Conservation (phyloP, 2,888 invertebrate species). For the Ochlodes sylvanus region DNA sequence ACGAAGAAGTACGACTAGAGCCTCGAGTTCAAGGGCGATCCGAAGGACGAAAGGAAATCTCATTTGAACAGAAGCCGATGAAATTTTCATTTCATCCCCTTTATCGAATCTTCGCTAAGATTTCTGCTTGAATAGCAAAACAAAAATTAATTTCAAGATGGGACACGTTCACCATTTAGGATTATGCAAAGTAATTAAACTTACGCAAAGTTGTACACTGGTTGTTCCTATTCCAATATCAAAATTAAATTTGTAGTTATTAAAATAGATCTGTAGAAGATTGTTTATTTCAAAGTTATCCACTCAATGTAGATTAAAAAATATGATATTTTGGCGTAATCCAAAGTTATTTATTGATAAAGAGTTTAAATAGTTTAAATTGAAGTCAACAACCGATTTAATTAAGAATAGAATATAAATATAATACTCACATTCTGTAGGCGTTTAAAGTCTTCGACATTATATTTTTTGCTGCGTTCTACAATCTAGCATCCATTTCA, state of each 20-base stretch:
- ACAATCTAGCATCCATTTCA: conserved; percentile 66
- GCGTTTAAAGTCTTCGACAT: conserved; percentile 96
- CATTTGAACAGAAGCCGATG: conserved; percentile 18
- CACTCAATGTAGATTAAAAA: too few relatives aligned
- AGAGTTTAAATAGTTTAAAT: too few relatives aligned
- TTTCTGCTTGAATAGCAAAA: background rate
- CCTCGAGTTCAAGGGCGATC: conserved; percentile 40
- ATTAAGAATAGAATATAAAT: conserved; percentile 14
- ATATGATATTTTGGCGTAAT: background rate
- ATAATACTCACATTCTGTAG: conserved; percentile 93
- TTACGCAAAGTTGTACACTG: too few relatives aligned
- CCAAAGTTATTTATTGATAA: background rate
- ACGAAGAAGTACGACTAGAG: conserved; percentile 12
- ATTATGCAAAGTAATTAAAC: too few relatives aligned
- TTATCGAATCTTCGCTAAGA: background rate
- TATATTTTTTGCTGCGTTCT: conserved; percentile 62
- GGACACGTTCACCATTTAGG: too few relatives aligned
- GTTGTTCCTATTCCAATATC: too few relatives aligned
- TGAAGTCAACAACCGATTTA: too few relatives aligned
- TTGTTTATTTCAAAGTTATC: too few relatives aligned
- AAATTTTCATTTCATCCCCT: conserved; percentile 26
- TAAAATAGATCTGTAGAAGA: too few relatives aligned
- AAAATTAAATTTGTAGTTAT: too few relatives aligned
- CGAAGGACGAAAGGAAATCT: conserved; percentile 35
- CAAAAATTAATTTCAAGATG: too few relatives aligned